phyloP scores from a whole-genome alignment of 35 echinoderm and acorn worm species.

The Apostichopus parvimensis region DNA sequence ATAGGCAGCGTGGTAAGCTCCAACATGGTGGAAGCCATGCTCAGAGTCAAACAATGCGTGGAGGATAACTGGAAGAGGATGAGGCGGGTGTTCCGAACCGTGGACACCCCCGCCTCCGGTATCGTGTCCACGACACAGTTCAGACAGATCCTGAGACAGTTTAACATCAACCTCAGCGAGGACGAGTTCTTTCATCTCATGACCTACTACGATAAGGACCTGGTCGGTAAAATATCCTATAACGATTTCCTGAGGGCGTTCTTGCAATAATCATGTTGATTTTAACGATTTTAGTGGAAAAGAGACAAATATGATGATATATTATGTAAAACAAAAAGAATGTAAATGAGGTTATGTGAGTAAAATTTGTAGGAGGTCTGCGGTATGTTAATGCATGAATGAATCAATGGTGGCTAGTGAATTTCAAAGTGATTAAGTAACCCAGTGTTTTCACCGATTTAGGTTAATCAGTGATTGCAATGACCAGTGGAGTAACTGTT shows the following conservation, averaged over 20 bases:
- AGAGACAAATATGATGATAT: neutral
- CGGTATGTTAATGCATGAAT: too few species aligned
- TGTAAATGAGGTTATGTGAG: neutral
- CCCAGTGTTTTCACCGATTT: too few species aligned
- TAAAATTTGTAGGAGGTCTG: neutral
- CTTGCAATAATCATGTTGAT: constrained; percentile 56
- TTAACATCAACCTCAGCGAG: constrained; percentile 91
- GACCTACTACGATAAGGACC: constrained; percentile 88
- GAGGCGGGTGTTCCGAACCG: constrained; percentile 73
- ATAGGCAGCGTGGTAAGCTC: constrained; percentile 20
- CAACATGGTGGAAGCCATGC: constrained; percentile 87
- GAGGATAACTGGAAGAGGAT: constrained; percentile 93
- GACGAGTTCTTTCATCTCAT: constrained; percentile 98
- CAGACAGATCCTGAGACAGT: constrained; percentile 80
- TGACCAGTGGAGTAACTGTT: too few species aligned
- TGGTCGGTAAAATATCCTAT: constrained; percentile 90
- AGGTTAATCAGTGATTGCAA: too few species aligned
- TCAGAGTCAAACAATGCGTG: constrained; percentile 75
- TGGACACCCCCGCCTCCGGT: constrained; percentile 76
- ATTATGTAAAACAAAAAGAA: neutral
- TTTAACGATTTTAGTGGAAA: neutral
- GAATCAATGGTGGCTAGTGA: too few species aligned
- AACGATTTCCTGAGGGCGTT: constrained; percentile 98
- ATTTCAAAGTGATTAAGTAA: too few species aligned
- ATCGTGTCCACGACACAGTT: constrained; percentile 78